Percentiles rank a stretch among this genome's conserved stretches.
Conservation (phyloP, 2,797 vertebrate genomes). For the Chaetodon trifasciatus region DNA sequence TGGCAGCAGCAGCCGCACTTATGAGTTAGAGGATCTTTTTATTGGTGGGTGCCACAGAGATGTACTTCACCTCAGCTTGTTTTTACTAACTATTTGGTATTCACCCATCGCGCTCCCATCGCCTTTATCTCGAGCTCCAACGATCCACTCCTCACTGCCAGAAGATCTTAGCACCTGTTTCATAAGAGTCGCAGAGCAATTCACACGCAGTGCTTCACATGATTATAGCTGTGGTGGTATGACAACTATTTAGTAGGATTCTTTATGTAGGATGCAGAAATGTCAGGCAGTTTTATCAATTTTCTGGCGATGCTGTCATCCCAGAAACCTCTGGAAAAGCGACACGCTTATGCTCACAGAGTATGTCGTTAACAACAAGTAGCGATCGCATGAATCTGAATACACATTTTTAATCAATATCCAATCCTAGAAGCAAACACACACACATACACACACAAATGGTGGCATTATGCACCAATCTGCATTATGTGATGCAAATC, state of each 20-base stretch:
- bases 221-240: not conserved
- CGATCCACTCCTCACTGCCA: slow-evolving; percentile 13
- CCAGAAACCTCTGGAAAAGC: not conserved
- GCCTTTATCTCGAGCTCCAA: slow-evolving; percentile 11
- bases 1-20: slow-evolving; percentile 4
- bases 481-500: slow-evolving; percentile 17
- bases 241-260: not conserved
- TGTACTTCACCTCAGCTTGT: slow-evolving; percentile 4
- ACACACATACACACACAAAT: not conserved
- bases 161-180: slow-evolving; percentile 39
- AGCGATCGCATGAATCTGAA: not conserved
- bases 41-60: not conserved
- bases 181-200: slow-evolving; percentile 25
- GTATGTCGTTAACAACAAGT: not conserved
- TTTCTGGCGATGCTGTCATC: not conserved
- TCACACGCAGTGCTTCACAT: slow-evolving; percentile 15
- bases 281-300: slow-evolving; percentile 1
- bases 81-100: slow-evolving; percentile 31
- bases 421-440: not conserved
- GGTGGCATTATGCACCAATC: not conserved
- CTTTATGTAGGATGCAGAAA: slow-evolving; percentile 21
- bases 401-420: not conserved
- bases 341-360: not conserved
- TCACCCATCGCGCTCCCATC: not conserved
- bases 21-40: slow-evolving; percentile 19